Percentiles rank a stretch among this genome's conserved stretches.
phyloP scores from a whole-genome alignment of 2,888 invertebrate genomes.

The Andrena haemorrhoa region DNA sequence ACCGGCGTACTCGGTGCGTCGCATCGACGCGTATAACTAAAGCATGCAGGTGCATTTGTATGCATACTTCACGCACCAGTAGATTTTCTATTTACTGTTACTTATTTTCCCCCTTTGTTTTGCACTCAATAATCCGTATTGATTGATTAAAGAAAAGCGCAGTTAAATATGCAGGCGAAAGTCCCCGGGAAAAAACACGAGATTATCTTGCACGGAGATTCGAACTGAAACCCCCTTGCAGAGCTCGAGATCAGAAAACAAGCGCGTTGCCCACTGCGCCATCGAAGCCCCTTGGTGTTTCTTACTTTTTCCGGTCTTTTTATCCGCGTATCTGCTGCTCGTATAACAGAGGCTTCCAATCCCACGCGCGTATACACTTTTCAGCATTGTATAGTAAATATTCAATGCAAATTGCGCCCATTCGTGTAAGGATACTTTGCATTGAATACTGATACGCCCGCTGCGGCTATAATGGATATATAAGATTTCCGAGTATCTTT shows the following conservation, averaged over 20 bases:
- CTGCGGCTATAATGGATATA: slow-evolving; percentile 1
- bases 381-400: not conserved
- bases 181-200: not conserved
- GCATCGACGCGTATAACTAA: slow-evolving; percentile 58
- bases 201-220: not conserved
- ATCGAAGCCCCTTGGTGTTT: slow-evolving; percentile 44
- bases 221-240: not conserved
- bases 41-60: slow-evolving; percentile 36
- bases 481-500: not conserved
- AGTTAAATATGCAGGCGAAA: not conserved
- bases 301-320: slow-evolving; percentile 31
- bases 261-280: not conserved
- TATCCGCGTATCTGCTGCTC: slow-evolving; percentile 10
- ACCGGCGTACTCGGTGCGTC: slow-evolving; percentile 30
- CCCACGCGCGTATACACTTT: slow-evolving; percentile 10
- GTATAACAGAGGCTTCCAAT: slow-evolving; percentile 35
- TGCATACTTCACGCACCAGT: not conserved
- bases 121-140: not conserved
- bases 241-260: not conserved
- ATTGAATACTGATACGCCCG: not conserved
- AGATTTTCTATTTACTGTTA: not conserved
- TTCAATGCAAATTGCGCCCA: slow-evolving; percentile 4
- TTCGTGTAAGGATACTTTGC: not conserved
- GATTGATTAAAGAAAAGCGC: not conserved
- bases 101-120: not conserved